A percentile compares a stretch with the other conserved stretches of the same genome.
Evolutionary conservation across 1,140 invertebrate genomes (phyloP).

Genomic region (Pogonus chalceus): DNA sequence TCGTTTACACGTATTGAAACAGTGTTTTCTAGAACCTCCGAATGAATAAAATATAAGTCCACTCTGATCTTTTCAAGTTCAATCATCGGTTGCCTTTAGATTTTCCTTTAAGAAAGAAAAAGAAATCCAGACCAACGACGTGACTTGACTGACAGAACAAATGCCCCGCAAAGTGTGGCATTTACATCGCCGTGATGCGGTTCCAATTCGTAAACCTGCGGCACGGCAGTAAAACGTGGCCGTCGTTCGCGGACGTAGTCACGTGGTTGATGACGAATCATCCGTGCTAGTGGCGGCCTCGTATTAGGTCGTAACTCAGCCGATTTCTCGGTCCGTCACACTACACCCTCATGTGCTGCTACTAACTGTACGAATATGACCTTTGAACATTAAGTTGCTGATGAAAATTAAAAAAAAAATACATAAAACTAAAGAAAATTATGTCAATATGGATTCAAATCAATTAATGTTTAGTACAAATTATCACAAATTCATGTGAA

Average conservation of each 20-base stretch:
- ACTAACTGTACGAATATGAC: too few relatives aligned
- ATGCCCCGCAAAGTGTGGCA: not conserved
- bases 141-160: conserved; percentile 1
- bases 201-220: not conserved
- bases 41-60: conserved; percentile 2
- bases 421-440: too few relatives aligned
- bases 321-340: not conserved
- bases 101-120: not conserved
- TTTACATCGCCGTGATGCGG: conserved; percentile 1
- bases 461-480: too few relatives aligned
- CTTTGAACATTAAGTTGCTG: too few relatives aligned
- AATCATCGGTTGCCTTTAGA: conserved; percentile 2
- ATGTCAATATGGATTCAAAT: too few relatives aligned
- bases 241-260: not conserved
- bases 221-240: not conserved
- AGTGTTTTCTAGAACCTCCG: not conserved
- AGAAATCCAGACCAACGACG: not conserved
- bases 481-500: too few relatives aligned
- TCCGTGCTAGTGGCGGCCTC: not conserved
- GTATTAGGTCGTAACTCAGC: conserved; percentile 2
- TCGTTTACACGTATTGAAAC: conserved; percentile 4
- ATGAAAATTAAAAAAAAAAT: too few relatives aligned
- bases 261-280: conserved; percentile 2
- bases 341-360: not conserved
- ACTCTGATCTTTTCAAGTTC: not conserved